Evolutionary conservation across 1,140 invertebrate species (phyloP), one percentile per base, ranked within the genome.

Genomic region (Drosophila tani): DNA sequence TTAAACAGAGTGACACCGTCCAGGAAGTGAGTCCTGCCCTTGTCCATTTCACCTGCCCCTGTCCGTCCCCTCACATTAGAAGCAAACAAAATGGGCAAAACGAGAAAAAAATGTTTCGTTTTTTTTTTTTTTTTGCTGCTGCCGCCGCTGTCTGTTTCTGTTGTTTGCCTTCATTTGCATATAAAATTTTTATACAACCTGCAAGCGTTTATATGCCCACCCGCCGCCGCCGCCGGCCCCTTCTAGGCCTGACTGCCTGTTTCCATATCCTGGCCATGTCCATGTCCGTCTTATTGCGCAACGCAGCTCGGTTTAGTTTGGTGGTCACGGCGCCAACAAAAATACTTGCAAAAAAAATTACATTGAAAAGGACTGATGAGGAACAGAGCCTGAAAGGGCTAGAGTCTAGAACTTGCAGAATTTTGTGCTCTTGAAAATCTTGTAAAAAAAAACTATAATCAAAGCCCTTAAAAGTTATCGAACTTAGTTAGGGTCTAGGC

Each of bases 131-230:
- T 43, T 29, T 41, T 77, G 14, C 17, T 59, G 77, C 79, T 69
- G 14, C 19, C 50, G 78, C 79, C 43, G 29, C 43, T 69, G 68
- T 69, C 65, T 50, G 65, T 70, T 70, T 43, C 45, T 53, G 46
- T 35, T 79, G 66, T 87, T 85, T 90, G 74, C 85, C 81, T 85
- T 90, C 85, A 90, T 90, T 90, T 90, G 85, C 85, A 90, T 90
- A 90, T 77, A 85, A 58, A 90, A 90, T 90, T 90, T 88, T 45
- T 70, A 56, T 70, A 68, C 67, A 70, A 70, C 63, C 67, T 68
- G 81, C 82, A 69, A 87, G 80, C 84, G 84, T 87, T 87, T 87
- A 87, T 88, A 87, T 81, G 84, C 66, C 38, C 14, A 40, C 7
- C 51, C 51, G 12, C 35, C 53, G 11, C 35, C 53, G 11, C 29